Evolutionary conservation across 2,113 vertebrate species (phyloP).

Genomic region (Ageneiosus marmoratus): DNA sequence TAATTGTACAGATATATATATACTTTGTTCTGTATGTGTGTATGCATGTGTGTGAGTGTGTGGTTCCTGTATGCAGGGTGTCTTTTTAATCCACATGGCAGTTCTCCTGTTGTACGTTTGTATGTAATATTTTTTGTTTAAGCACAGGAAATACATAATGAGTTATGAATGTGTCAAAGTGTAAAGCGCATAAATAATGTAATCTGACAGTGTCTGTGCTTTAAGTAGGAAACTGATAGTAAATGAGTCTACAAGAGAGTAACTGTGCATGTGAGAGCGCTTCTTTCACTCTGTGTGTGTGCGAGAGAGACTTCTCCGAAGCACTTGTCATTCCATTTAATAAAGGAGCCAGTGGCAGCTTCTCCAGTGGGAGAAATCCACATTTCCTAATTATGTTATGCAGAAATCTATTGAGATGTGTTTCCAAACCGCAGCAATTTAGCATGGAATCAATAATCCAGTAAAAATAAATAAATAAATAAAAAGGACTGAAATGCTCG

Average conservation of each 20-base stretch:
- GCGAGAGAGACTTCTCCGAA: neutral
- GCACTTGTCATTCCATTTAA: constrained; percentile 26
- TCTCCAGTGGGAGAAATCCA: constrained; percentile 34
- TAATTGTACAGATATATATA: neutral
- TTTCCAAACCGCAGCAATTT: constrained; percentile 28
- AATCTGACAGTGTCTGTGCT: constrained; percentile 8
- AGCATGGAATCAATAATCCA: constrained; percentile 28
- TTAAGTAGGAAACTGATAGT: constrained; percentile 2
- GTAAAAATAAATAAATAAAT: neutral
- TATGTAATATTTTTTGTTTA: neutral
- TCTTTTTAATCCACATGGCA: constrained; percentile 8
- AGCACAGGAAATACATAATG: neutral
- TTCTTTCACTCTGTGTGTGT: neutral
- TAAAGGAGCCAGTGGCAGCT: constrained; percentile 27
- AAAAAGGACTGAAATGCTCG: constrained; percentile 20
- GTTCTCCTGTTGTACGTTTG: neutral
- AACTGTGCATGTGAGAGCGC: neutral
- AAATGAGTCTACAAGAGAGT: constrained; percentile 23
- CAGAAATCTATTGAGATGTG: constrained; percentile 36
- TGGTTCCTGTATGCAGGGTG: neutral
- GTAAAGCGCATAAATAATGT: neutral
- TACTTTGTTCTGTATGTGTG: neutral
- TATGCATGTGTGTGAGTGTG: constrained; percentile 26
- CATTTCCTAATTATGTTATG: constrained; percentile 33
- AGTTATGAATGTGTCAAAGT: neutral